These are phyloP conservation scores for Pteropus rufus DNA, from an alignment of 2,797 vertebrate species.

Conservation along the genomic window DNA sequence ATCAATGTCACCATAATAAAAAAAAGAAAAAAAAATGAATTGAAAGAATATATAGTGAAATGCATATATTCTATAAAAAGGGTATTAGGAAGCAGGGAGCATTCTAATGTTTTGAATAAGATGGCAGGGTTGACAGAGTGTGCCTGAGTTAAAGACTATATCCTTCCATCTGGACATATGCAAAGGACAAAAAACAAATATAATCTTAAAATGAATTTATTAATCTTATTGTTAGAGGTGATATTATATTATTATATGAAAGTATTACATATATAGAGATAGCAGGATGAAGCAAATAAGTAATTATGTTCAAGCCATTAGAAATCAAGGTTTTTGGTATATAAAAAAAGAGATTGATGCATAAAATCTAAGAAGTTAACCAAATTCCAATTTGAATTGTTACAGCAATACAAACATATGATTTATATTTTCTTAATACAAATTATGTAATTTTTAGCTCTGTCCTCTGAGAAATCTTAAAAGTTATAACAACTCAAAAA, in stretches of 20 bases:
- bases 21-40: too few relatives aligned
- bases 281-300: background rate
- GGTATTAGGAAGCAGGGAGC: background rate
- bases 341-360: background rate
- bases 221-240: background rate
- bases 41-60: background rate
- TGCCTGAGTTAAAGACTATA: background rate
- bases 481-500: background rate
- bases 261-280: background rate
- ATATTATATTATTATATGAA: background rate
- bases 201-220: background rate
- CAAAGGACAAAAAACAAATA: background rate
- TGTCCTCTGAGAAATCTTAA: background rate
- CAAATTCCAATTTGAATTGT: background rate
- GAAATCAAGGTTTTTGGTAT: background rate
- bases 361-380: background rate
- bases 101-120: background rate
- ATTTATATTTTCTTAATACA: background rate
- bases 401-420: background rate
- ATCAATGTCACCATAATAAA: too few relatives aligned
- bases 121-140: background rate
- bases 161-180: background rate
- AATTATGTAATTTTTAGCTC: background rate
- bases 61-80: background rate
- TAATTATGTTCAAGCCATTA: background rate